A percentile compares a stretch with the other conserved stretches of the same genome.
phyloP scores from a whole-genome alignment of 2,888 invertebrate genomes.

The Pheosia tremula region DNA sequence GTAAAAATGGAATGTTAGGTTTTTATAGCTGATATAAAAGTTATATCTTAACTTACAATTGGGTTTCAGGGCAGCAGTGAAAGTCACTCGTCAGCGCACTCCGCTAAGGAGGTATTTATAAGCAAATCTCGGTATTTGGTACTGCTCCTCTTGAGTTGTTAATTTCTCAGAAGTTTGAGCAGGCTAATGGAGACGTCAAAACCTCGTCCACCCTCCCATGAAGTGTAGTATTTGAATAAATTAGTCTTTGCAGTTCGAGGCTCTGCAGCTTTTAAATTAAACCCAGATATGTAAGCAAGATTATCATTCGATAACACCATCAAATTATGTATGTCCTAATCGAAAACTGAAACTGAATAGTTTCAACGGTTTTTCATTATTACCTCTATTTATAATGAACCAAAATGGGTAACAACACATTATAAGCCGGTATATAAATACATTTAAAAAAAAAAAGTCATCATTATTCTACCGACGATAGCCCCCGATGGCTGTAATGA shows the following conservation, averaged over 20 bases:
- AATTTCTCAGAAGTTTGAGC: constrained; percentile 16
- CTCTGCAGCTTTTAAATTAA: not conserved
- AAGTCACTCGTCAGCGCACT: constrained; percentile 20
- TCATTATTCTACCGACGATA: no score
- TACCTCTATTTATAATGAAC: not conserved
- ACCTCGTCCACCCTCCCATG: not conserved
- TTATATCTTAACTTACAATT: constrained; percentile 18
- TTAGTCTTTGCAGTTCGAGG: constrained; percentile 12
- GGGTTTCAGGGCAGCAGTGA: constrained; percentile 14
- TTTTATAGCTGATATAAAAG: constrained; percentile 10
- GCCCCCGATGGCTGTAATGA: no score
- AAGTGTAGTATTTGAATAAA: constrained; percentile 18
- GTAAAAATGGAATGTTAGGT: not conserved
- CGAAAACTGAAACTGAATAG: no score
- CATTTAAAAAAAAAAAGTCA: no score
- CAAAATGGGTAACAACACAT: not conserved
- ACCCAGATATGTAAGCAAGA: no score
- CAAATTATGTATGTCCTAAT: no score
- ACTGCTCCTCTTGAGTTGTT: constrained; percentile 9
- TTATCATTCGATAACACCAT: no score
- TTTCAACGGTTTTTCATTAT: not conserved
- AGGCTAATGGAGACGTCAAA: constrained; percentile 21
- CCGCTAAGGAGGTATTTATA: constrained; percentile 29
- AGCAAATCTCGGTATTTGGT: constrained; percentile 24
- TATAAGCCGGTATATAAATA: no score